Evolutionary conservation across 30 jellyfish, hydroid and myxozoan species (phyloP).

Genomic region (Chrysaora quinquecirrha): DNA sequence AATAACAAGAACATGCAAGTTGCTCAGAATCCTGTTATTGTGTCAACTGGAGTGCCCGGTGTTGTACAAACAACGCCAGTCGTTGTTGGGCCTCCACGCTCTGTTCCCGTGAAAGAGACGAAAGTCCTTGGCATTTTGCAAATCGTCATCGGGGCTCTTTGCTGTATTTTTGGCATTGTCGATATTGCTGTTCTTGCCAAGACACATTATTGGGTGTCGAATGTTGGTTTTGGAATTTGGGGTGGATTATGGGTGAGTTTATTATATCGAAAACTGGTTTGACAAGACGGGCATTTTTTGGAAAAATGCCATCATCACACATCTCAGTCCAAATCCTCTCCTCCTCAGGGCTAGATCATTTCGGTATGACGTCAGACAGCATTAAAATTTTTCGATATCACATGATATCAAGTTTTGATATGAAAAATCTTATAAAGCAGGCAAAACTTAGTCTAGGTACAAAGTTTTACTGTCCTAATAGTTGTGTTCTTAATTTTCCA

Average conservation of each 20-base stretch:
- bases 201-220: conserved; percentile 41
- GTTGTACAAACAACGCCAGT: too few species aligned
- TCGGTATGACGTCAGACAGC: too few species aligned
- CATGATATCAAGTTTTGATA: too few species aligned
- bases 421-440: too few species aligned
- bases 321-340: too few species aligned
- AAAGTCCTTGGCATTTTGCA: conserved; percentile 52
- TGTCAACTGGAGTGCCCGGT: background rate
- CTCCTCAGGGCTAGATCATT: too few species aligned
- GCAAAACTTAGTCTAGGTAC: too few species aligned
- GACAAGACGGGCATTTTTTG: too few species aligned
- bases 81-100: background rate
- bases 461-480: too few species aligned
- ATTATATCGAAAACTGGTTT: background rate
- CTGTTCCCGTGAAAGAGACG: conserved; percentile 4
- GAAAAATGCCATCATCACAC: too few species aligned
- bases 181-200: conserved; percentile 5
- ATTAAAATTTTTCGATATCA: too few species aligned
- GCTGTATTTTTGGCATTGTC: conserved; percentile 35
- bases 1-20: background rate
- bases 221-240: conserved; percentile 61
- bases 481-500: too few species aligned
- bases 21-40: background rate
- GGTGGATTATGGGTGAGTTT: conserved; percentile 47
- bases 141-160: conserved; percentile 40